Conservation (phyloP, 2,113 vertebrate species). For the Poeciliopsis retropinna region DNA sequence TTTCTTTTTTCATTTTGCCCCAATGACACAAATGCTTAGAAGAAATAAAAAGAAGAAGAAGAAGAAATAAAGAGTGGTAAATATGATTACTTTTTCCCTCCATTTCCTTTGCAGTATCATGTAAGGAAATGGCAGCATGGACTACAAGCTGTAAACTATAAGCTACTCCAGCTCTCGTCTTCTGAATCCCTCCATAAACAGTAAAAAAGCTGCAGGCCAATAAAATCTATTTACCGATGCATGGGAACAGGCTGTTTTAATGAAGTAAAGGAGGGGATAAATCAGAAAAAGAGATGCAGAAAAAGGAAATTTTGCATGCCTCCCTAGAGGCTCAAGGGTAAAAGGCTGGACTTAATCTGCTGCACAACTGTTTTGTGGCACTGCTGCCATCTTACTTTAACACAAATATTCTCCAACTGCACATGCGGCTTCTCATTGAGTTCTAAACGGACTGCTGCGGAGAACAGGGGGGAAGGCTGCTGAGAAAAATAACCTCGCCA, state of each 20-base stretch:
- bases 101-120: background rate
- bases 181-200: conserved; percentile 43
- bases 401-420: conserved; percentile 54
- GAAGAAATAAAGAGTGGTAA: background rate
- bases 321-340: conserved; percentile 37
- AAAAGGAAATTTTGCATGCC: conserved; percentile 27
- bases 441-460: conserved; percentile 38
- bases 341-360: conserved; percentile 45
- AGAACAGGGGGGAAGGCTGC: conserved; percentile 12
- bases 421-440: conserved; percentile 46
- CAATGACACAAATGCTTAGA: background rate
- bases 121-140: conserved; percentile 11
- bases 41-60: background rate
- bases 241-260: conserved; percentile 62
- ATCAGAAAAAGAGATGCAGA: conserved; percentile 37
- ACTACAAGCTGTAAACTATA: conserved; percentile 24
- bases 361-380: conserved; percentile 46
- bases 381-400: conserved; percentile 62
- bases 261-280: conserved; percentile 51
- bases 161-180: conserved; percentile 43
- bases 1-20: background rate
- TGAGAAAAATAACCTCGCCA: background rate
- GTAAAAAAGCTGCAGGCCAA: conserved; percentile 51
- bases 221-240: conserved; percentile 68
- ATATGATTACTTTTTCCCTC: background rate